Conservation (phyloP, 2,888 invertebrate genomes). For the Drosophila paramelanica region DNA sequence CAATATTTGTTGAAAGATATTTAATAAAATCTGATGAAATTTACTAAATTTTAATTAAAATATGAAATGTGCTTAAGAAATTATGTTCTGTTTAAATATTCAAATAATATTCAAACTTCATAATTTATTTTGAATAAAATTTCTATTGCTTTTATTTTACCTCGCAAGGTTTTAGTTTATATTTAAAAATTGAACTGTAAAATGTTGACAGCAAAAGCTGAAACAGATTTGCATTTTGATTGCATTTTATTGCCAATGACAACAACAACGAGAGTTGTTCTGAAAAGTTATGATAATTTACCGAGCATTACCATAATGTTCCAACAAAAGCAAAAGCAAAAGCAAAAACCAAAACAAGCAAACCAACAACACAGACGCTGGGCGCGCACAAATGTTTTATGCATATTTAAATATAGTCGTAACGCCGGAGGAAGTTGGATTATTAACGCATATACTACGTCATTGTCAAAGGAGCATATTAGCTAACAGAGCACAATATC, state of each 20-base stretch:
- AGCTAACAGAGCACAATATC: not conserved
- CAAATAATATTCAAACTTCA: no score
- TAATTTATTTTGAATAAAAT: no score
- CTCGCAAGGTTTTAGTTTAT: not conserved
- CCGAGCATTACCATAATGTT: constrained; percentile 48
- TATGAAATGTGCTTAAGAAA: no score
- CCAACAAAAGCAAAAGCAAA: constrained; percentile 20
- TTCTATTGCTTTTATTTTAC: no score
- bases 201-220: constrained; percentile 27
- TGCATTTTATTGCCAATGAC: constrained; percentile 45
- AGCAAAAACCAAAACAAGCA: constrained; percentile 4
- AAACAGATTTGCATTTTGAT: constrained; percentile 54
- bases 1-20: not conserved
- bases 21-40: no score
- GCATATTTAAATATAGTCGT: constrained; percentile 47
- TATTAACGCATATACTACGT: constrained; percentile 14
- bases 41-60: no score
- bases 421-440: constrained; percentile 26
- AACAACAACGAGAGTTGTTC: constrained; percentile 7
- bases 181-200: constrained; percentile 11
- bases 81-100: no score
- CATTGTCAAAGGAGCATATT: constrained; percentile 3
- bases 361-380: constrained; percentile 10
- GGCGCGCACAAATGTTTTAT: constrained; percentile 35
- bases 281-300: constrained; percentile 55